Percentiles rank a stretch among this genome's conserved stretches.
phyloP scores from a whole-genome alignment of 2,113 vertebrate genomes.

The Lontra canadensis region DNA sequence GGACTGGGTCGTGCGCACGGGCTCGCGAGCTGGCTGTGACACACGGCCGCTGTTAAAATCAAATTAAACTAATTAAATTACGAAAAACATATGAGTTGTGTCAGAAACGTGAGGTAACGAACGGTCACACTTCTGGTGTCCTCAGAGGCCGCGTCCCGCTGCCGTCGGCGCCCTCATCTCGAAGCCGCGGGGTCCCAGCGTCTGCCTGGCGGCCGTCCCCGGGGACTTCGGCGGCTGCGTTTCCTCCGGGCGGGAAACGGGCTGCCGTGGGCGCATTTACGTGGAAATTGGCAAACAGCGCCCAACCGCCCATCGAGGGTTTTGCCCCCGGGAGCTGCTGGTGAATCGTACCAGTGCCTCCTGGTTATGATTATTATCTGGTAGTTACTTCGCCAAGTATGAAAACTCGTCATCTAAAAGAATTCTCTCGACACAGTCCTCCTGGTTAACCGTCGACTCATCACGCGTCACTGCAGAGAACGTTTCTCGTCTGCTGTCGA shows the following conservation, averaged over 20 bases:
- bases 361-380: rapidly evolving
- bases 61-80: slow-evolving; percentile 13
- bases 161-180: not conserved
- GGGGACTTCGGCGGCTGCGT: rapidly evolving
- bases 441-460: not conserved
- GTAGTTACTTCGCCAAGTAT: not conserved
- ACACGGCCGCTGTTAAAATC: not conserved
- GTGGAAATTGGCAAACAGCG: rapidly evolving
- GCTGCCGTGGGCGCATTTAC: rapidly evolving
- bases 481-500: not conserved
- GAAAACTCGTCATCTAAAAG: not conserved
- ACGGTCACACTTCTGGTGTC: too few relatives aligned
- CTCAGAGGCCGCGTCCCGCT: not conserved
- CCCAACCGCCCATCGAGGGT: rapidly evolving
- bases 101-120: not conserved
- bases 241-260: not conserved
- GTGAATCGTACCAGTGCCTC: rapidly evolving
- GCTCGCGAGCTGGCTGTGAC: not conserved
- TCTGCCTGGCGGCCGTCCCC: rapidly evolving
- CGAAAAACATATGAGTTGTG: not conserved
- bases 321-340: not conserved
- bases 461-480: not conserved
- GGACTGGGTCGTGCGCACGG: rapidly evolving
- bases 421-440: not conserved
- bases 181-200: too few relatives aligned